Base-by-base conservation (phyloP, 2,888 invertebrate genomes). In the Laothoe populi region DNA sequence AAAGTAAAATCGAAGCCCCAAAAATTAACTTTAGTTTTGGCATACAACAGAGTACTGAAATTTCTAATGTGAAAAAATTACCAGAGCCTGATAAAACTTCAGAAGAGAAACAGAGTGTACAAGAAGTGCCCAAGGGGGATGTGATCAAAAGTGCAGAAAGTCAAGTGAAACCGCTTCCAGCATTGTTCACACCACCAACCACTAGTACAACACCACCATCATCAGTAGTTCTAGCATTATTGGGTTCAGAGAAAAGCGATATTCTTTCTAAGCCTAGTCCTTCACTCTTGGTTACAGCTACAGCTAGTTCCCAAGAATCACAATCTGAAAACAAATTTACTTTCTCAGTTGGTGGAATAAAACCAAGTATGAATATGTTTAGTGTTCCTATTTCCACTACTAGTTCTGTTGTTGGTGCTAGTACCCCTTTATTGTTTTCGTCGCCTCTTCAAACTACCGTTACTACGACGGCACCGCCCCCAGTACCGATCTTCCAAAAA, bases 21-120 rank as follows among this genome's bases (percentile, higher is more conserved):
- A 85, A 82, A 73, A 61, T 71, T 11, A 74, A 71, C 48, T 89
- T 86, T 63, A 69, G 73, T 24, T 89, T 90, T 71, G 87, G 87
- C 19, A 74, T 88, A 57, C 82, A 81, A 63, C 62, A 69, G 53
- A 68, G 67, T 16, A 44, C 53, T 63, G 19, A 45, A 13, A 2
- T 64, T 21, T 48, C 64, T 13, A 46, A 63, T 4, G 38, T 67
- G 57, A 63, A 67, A 4, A 69, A 68, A 60, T 3, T 64, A 21
- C 35, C 63, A 3, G 73, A 75, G 10, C 7, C 65, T 13, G 63
- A 67, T 21, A 71, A 71, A 53, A 64, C 63, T 38, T 21, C 31
- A 21, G 68, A 63, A 8, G 77, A 73, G 21, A 70, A 74, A 61
- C 79, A 84, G 59, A 82, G 79, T 61, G 65, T 72, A 0, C 84